Percentiles rank a stretch among this genome's conserved stretches.
These are phyloP conservation scores for Falcaria lacertinaria DNA, from an alignment of 2,888 invertebrate species.

Conservation along the genomic window DNA sequence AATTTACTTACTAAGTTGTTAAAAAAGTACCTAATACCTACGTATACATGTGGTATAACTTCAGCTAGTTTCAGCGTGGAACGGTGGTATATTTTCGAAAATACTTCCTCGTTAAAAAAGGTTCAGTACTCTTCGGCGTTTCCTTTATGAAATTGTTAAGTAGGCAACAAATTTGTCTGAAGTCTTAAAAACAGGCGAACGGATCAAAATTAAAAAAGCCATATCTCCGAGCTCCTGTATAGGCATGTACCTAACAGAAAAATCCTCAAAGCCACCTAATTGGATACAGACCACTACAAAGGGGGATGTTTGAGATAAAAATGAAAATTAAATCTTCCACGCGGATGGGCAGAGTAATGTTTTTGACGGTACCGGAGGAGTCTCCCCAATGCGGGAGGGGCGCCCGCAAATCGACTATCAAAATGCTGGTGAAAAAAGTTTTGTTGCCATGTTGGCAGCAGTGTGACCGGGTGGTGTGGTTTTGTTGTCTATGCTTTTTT, in stretches of 20 bases:
- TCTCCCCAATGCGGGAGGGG: slow-evolving; percentile 31
- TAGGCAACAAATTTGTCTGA: slow-evolving; percentile 9
- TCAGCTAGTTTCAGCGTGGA: too few species aligned
- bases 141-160: slow-evolving; percentile 6
- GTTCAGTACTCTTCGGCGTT: slow-evolving; percentile 5
- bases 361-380: slow-evolving; percentile 75
- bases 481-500: slow-evolving; percentile 48
- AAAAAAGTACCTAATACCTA: too few species aligned
- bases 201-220: slow-evolving; percentile 74
- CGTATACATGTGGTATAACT: too few species aligned
- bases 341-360: slow-evolving; percentile 78
- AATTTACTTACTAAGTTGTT: too few species aligned
- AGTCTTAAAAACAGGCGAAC: slow-evolving; percentile 21
- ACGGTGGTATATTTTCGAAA: neutral
- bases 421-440: slow-evolving; percentile 69
- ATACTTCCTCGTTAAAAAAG: neutral
- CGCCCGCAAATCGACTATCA: slow-evolving; percentile 76
- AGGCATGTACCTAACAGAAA: slow-evolving; percentile 57
- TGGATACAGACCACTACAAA: slow-evolving; percentile 79
- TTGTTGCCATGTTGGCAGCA: slow-evolving; percentile 52
- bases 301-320: slow-evolving; percentile 80
- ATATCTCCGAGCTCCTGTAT: slow-evolving; percentile 56
- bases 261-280: slow-evolving; percentile 76
- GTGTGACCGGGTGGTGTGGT: slow-evolving; percentile 60
- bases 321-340: slow-evolving; percentile 81